Evolutionary conservation across 2,797 vertebrate species (phyloP), one percentile per base, ranked within the genome.

Genomic region (Carduelis carduelis): DNA sequence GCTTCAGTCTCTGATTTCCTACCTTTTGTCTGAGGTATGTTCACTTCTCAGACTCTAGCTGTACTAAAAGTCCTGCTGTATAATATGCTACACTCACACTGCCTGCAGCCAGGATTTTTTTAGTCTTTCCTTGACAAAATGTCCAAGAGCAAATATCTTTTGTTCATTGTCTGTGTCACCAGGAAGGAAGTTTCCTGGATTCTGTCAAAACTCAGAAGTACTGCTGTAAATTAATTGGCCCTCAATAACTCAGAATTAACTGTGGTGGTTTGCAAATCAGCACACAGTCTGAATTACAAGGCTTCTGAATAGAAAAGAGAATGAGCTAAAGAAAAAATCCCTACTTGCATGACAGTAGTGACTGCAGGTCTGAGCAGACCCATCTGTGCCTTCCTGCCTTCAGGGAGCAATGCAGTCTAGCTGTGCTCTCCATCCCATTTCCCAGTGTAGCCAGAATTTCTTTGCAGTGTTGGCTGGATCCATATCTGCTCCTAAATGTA

Each of bases 181-280:
- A 78, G 76, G 53, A 89, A 72, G 75, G 28, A 91, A 39, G 53
- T 81, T 91, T 81, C 69, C 71, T 82, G 39, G 47, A 82, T 93
- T 87, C 65, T 91, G 94, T 65, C 69, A 71, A 86, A 95, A 90
- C 74, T 72, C 59, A 37, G 3, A 86, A 93, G 61, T 59, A 34
- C 43, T 69, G 23, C 28, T 87, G n/a, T 77, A 90, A 93, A 83
- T 88, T 60, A 83, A 86, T 53, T 79, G 39, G 76, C 89, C 55
- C 76, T 90, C 6, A 15, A 3, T 86, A 91, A 78, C 57, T 75
- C 69, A 9, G 55, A 53, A 78, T 79, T 84, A 52, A n/a, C 26
- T 66, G 52, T 32, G 78, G 63, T 87, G 72, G 74, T 89, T 94
- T 93, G 59, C 80, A 79, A 87, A 65, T 76, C 2, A 3, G 28